Evolutionary conservation across 2,888 invertebrate species (phyloP), one percentile per base, ranked within the genome.

Genomic region (Trichogramma dendrolimi): DNA sequence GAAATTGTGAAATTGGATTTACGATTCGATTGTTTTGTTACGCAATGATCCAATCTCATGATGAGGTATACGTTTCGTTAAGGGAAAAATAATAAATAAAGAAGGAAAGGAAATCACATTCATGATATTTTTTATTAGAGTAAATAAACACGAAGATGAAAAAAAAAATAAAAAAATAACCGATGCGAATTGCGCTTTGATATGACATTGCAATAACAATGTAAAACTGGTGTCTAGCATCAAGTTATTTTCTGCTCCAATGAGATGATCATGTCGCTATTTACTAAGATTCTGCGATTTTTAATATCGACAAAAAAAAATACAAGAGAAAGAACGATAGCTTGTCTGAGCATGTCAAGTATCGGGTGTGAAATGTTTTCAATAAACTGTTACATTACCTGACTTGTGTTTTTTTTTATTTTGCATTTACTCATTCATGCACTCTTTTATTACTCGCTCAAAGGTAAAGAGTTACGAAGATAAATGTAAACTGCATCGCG

Each of bases 321-420:
- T 27, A 27, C 27, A 27, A 27, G 27, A 27, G 27, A 27, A 27
- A 27, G 27, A 27, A 62, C 62, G 62, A 60, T 54, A 71, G 73
- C 75, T 74, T 71, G 69, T 70, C 72, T 73, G 71, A 65, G 68
- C 69, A 71, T 69, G 55, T 60, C 70, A 74, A 70, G 71, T 71
- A 69, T 68, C 70, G 75, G 70, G 71, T 71, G 69, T 68, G 71
- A 76, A 74, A 71, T 76, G 76, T 77, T 77, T 77, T 77, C 75
- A 77, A 77, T 77, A 77, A 77, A 77, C 76, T 77, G 76, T 77
- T 77, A 77, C 70, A 77, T 76, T 77, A 77, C 71, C 76, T 77
- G 75, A 77, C 71, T 67, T 49, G 4, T 49, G 44, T 11, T 62
- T 49, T 27, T 64, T 57, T 6, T 55, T 58, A n/a, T 47, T 54